phyloP scores from a whole-genome alignment of 1,140 invertebrate genomes.

The Periplaneta americana region DNA sequence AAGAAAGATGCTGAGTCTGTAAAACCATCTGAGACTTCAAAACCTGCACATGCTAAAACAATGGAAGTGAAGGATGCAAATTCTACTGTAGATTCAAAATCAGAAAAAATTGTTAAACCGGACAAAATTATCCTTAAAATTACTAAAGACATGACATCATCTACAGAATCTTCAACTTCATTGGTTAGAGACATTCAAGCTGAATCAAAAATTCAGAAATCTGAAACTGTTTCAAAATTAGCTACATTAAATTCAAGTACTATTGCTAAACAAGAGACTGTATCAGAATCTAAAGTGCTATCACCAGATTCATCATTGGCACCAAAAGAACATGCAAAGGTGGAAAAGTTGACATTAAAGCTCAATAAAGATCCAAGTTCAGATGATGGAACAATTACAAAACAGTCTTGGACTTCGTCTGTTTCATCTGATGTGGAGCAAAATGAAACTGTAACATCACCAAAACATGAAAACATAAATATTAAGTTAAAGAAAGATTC shows the following conservation, averaged over 20 bases:
- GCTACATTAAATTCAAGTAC: not conserved
- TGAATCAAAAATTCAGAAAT: not conserved
- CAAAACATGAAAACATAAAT: conserved; percentile 1
- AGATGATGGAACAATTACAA: not conserved
- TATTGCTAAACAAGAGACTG: not conserved
- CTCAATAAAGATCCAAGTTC: not conserved
- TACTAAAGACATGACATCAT: not conserved
- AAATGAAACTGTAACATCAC: not conserved
- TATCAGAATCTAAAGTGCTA: not conserved
- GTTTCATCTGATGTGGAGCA: not conserved
- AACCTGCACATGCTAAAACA: not conserved
- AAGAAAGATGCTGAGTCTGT: not conserved
- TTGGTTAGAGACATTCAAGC: not conserved
- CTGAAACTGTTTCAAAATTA: not conserved
- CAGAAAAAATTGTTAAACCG: not conserved
- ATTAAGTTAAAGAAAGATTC: not conserved
- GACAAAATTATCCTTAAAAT: not conserved
- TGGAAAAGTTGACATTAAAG: conserved; percentile 1
- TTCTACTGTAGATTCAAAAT: not conserved
- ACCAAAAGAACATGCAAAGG: not conserved
- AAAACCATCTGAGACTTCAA: not conserved
- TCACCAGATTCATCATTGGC: not conserved
- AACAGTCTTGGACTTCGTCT: not conserved
- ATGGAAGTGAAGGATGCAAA: not conserved
- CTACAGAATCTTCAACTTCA: not conserved